A percentile compares a stretch with the other conserved stretches of the same genome.
Conservation (phyloP, 2,113 vertebrate species). For the Cinclus cinclus region DNA sequence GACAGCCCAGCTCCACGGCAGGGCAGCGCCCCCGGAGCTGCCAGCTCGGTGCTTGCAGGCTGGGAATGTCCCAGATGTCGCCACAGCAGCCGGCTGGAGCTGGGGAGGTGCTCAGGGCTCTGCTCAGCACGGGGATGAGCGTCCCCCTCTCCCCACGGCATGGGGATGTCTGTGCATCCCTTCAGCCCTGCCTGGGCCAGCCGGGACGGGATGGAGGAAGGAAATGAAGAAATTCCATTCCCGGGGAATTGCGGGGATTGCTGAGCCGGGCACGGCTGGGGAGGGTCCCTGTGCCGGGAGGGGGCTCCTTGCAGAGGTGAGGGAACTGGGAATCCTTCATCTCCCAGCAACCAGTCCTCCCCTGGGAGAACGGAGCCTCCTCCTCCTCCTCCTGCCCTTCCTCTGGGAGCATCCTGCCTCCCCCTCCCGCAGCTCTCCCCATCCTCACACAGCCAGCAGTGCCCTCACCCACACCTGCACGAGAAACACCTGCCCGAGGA, state of each 20-base stretch:
- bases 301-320: neutral
- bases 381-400: neutral
- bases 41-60: rapidly evolving
- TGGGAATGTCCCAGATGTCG: neutral
- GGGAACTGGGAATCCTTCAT: neutral
- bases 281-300: neutral
- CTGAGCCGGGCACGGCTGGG: neutral
- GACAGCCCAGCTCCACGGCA: neutral
- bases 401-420: neutral
- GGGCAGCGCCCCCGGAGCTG: neutral
- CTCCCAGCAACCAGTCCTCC: neutral
- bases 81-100: rapidly evolving
- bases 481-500: neutral
- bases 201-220: too few relatives aligned
- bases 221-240: neutral
- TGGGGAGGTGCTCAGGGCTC: neutral
- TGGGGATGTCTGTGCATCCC: rapidly evolving
- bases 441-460: rapidly evolving
- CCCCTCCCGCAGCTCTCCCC: neutral
- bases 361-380: neutral
- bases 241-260: neutral
- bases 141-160: too few relatives aligned
- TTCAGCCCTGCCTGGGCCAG: rapidly evolving
- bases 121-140: neutral
- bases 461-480: neutral